Conservation (phyloP, 2,113 vertebrate genomes). For the Abramis brama region DNA sequence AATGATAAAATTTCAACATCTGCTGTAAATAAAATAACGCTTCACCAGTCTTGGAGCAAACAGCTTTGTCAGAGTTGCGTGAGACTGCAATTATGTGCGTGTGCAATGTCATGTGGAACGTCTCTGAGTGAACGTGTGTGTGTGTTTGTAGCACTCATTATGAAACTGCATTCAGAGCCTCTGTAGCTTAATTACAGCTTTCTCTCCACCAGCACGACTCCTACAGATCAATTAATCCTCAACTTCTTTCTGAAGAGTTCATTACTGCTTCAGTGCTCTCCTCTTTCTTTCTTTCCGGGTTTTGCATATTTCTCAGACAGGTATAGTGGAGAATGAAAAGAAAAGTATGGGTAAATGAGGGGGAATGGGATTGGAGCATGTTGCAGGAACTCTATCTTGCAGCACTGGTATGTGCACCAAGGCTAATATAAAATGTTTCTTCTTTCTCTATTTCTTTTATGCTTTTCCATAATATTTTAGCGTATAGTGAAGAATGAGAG, state of each 20-base stretch:
- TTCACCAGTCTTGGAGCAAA: background rate
- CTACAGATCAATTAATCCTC: slow-evolving; percentile 71
- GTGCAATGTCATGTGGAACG: background rate
- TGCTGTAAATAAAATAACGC: background rate
- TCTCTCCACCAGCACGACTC: slow-evolving; percentile 62
- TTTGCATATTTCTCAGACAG: slow-evolving; percentile 25
- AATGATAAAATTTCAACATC: background rate
- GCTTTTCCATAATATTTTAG: background rate
- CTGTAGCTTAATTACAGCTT: slow-evolving; percentile 70
- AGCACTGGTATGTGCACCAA: background rate
- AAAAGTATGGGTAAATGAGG: background rate
- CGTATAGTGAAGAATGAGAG: too few relatives aligned
- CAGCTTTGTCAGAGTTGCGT: slow-evolving; percentile 11
- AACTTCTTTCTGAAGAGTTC: slow-evolving; percentile 68
- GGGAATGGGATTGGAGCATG: background rate
- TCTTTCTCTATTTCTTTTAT: background rate
- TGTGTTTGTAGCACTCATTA: slow-evolving; percentile 51
- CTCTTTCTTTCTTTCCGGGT: background rate
- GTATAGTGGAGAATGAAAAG: background rate
- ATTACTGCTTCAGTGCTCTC: slow-evolving; percentile 70
- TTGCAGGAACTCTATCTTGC: background rate
- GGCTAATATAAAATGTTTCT: background rate
- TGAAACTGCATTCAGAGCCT: slow-evolving; percentile 52
- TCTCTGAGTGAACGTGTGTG: background rate
- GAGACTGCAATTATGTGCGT: slow-evolving; percentile 42